Base-by-base conservation (phyloP, 2,888 invertebrate species). In the Sepioteuthis lessoniana region DNA sequence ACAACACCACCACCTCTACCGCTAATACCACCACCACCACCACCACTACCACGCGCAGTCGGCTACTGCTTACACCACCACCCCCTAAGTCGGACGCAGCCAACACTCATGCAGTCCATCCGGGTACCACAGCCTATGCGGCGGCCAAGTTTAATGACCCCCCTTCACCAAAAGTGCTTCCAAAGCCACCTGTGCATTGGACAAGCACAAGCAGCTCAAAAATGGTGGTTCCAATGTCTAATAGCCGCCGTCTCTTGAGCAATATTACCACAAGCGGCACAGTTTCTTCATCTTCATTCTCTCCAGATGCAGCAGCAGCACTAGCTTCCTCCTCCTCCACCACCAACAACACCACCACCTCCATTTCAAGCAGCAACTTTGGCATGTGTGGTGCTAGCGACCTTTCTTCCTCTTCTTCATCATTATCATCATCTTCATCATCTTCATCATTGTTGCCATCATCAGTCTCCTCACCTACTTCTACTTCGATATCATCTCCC, bases 141-240 rank as follows among this genome's bases (percentile, higher is more conserved):
- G 98, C 98, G 96, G 98, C 98, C 97, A 98, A 98, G 97, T 98
- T 98, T 97, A 98, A 98, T 96, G 98, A 98, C 96, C 98, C 98
- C 94, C 98, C 98, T 94, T 98, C 98, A 94, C 98, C 98, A 92
- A 98, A 98, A 96, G 98, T 98, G 95, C 97, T 98, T 96, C 98
- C 98, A 94, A 98, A 98, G 97, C 98, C 98, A 96, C 98, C 98
- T 94, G 98, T 98, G 95, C 98, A 98, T 97, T 98, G 98, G 98
- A 98, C 98, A 97, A 94, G 46, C 42, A 92, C 92, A 19, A 92
- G 19, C 42, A 92, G 47, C 46, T 47, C 92, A 25, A 91, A 38
- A 91, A 92, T 31, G 47, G 92, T 92, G 42, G n/a, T 76, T 13
- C 92, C 92, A 47, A n/a, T 92, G n/a, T 31, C 42, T 92, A n/a